Base-by-base conservation (phyloP, 2,113 vertebrate genomes). In the Channa maculata region DNA sequence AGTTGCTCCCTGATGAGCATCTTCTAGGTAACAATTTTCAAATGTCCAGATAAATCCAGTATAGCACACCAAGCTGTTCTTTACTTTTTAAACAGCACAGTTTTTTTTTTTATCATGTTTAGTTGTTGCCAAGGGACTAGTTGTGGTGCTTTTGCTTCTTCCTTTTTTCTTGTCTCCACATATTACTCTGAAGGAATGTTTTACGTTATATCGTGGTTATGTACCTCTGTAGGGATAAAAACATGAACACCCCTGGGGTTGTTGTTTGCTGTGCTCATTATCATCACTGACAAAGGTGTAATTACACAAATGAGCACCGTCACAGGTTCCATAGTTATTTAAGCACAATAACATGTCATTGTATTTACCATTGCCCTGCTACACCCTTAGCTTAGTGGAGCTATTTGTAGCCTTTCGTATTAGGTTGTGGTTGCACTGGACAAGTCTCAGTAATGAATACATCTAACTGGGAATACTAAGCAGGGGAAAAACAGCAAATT, bases 101-200 rank as follows among this genome's bases (percentile, higher is more conserved):
- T 41, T 41, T 54, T 37, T 52, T 63, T 52, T 54, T 37, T 52
- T 75, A 49, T 9, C 64, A 51, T 60, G 50, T 64, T 54, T 36
- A 48, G 62, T 44, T n/a, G 11, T 54, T 75, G 57, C 39, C 75
- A 65, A 52, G 79, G 63, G 75, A 63, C 71, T 48, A 3, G 59
- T 51, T 71, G 62, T 58, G 49, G 60, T 62, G 24, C 49, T 71
- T 64, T 49, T 49, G 0, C 24, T 62, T 68, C 48, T 54, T 45
- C n/a, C 50, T 51, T 77, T 60, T 24, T 58, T 63, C 36, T 36
- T 75, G 33, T 72, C 15, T 55, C 37, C 9, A 4, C 46, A 2
- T 48, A 33, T 69, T 64, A 37, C 52, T 74, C 24, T 41, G 13
- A 39, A 82, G 46, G 59, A 79, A 68, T 57, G 14, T 39, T 68